Conservation (phyloP, 2,797 vertebrate species). For the Podarcis lilfordi region DNA sequence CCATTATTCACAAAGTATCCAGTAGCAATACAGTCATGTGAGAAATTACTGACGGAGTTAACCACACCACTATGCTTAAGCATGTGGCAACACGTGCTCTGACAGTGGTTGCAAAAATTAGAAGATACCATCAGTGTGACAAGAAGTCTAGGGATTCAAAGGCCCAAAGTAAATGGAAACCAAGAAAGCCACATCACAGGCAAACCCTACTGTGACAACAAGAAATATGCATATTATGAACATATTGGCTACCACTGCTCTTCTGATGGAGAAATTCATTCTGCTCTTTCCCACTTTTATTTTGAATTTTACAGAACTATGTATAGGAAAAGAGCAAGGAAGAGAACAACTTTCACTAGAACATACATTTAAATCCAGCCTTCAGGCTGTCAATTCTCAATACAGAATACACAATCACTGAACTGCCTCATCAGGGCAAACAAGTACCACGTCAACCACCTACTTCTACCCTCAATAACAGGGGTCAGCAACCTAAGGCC, state of each 20-base stretch:
- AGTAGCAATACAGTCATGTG: neutral
- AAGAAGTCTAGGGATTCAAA: neutral
- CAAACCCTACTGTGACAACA: neutral
- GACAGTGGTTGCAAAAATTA: neutral
- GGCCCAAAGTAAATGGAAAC: neutral
- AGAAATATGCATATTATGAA: neutral
- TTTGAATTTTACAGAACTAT: too few species aligned
- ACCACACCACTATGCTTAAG: neutral
- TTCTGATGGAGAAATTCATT: neutral
- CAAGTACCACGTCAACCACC: neutral
- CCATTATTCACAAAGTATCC: neutral
- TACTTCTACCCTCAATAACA: neutral
- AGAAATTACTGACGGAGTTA: neutral
- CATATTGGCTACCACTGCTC: neutral
- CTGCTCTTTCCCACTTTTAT: too few species aligned
- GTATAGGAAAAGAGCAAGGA: too few species aligned
- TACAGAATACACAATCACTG: neutral
- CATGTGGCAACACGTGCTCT: neutral
- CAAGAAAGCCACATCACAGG: neutral
- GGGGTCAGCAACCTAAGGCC: too few species aligned
- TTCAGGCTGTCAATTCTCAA: too few species aligned
- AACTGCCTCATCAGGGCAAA: neutral
- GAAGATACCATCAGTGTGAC: neutral
- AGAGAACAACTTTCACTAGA: too few species aligned
- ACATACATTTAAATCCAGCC: too few species aligned